These are phyloP conservation scores for Diglossa cyanea DNA, from an alignment of 2,797 vertebrate genomes.

Conservation along the genomic window DNA sequence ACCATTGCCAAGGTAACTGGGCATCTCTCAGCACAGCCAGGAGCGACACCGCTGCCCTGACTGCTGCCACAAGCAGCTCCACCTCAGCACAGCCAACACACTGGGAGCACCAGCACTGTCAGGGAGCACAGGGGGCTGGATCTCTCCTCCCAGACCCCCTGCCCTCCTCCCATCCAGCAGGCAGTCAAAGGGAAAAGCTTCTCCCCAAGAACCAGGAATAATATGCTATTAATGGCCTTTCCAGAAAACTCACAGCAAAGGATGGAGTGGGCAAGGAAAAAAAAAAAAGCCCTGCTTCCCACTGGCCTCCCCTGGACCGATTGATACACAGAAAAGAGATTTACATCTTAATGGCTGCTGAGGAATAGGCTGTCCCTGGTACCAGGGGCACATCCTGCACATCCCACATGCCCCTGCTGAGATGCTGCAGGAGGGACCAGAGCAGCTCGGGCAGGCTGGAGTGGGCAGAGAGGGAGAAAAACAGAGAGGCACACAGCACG, in stretches of 20 bases:
- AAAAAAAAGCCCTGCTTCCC: neutral
- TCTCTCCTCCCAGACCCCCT: neutral
- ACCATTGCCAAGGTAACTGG: slow-evolving; percentile 40
- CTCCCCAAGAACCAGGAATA: neutral
- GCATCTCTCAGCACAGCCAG: neutral
- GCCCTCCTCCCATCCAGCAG: neutral
- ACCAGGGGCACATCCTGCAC: neutral
- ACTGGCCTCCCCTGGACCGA: neutral
- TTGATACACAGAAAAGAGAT: neutral
- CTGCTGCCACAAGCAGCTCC: neutral
- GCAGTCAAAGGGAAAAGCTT: neutral
- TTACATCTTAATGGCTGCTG: neutral
- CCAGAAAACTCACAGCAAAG: neutral
- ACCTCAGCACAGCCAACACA: slow-evolving; percentile 30
- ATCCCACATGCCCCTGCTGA: neutral
- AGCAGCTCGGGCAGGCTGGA: neutral
- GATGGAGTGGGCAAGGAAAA: rapidly evolving
- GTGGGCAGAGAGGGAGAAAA: neutral
- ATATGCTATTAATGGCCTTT: neutral
- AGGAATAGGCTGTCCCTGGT: neutral
- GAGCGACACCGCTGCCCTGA: slow-evolving; percentile 1
- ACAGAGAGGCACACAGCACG: neutral
- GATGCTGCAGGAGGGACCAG: neutral
- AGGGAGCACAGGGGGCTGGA: neutral
- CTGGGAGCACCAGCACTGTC: neutral